Evolutionary conservation across 2,797 vertebrate species (phyloP).

Genomic region (Pachyuromys duprasi): DNA sequence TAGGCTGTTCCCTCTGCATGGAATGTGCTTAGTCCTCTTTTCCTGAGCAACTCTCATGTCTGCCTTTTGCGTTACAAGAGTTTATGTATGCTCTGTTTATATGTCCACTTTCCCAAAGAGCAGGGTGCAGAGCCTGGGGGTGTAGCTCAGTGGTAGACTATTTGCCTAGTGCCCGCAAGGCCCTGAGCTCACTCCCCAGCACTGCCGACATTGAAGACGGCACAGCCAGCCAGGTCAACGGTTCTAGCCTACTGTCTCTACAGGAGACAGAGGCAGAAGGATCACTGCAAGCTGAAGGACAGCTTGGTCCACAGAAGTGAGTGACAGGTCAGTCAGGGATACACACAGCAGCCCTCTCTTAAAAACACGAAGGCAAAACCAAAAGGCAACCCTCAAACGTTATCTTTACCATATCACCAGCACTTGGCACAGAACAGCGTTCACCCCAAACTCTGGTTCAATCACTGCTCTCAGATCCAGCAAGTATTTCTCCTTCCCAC

Average conservation of each 20-base stretch:
- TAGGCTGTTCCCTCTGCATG: neutral
- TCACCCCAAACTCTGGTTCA: neutral
- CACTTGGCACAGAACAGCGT: neutral
- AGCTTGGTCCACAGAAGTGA: neutral
- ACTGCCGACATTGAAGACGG: neutral
- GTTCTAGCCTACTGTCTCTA: neutral
- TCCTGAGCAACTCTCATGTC: neutral
- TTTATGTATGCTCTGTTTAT: neutral
- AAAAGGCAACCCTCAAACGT: neutral
- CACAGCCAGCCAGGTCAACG: neutral
- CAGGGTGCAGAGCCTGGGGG: neutral
- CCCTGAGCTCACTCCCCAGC: neutral
- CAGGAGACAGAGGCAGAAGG: no score
- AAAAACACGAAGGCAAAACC: neutral
- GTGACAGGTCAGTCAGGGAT: neutral
- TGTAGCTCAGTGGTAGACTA: neutral
- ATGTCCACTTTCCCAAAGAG: neutral
- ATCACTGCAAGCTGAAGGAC: neutral
- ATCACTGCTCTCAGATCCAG: neutral
- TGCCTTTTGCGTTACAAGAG: neutral
- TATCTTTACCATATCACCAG: neutral
- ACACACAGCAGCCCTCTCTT: neutral
- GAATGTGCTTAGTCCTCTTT: neutral
- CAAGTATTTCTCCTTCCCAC: neutral
- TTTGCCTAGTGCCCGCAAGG: neutral